Base-by-base conservation (phyloP, 2,113 vertebrate genomes). In the Atractosteus spatula region DNA sequence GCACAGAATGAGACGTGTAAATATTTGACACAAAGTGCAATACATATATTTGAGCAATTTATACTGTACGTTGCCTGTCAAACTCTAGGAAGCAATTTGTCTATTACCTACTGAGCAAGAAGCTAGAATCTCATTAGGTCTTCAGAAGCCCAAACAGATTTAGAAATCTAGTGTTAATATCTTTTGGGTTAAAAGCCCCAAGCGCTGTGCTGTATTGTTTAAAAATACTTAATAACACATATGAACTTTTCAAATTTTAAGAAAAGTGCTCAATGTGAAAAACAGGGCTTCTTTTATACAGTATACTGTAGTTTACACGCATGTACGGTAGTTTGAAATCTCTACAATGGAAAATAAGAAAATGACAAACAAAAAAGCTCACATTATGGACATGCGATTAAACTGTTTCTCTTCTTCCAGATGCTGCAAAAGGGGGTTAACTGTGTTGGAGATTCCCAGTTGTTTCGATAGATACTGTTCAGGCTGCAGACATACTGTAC, bases 1-100 rank as follows among this genome's bases (percentile, higher is more conserved):
- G 81, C 80, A 84, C 63, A 84, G 57, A 69, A 78, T 76, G 69
- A 83, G 83, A 89, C 77, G 84, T 80, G 85, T 89, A 93, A 92
- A 92, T 92, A 93, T 92, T 92, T 92, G 85, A 90, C 84, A 89
- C 78, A 77, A 89, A 83, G 80, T 88, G 86, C 89, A 85, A 89
- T 87, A 86, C 73, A 87, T 85, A 78, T 85, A 83, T 89, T 73
- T 81, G 75, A 90, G 70, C 69, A 76, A 80, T 67, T 86, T 83
- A 76, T 67, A 69, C 69, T 82, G 29, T 29, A 29, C 29, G 29
- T 83, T 86, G 69, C 41, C 59, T 41, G 43, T 70, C 73, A 74
- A 43, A 45, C 67, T 42, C 45, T 42, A 69, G 66, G 57, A 11
- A 61, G 55, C 55, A 17, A 44, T 69, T 55, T 69, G 29, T 76